Percentiles rank a stretch among this genome's conserved stretches.
Evolutionary conservation across 2,888 invertebrate genomes (phyloP).

Genomic region (Yponomeuta cagnagella): DNA sequence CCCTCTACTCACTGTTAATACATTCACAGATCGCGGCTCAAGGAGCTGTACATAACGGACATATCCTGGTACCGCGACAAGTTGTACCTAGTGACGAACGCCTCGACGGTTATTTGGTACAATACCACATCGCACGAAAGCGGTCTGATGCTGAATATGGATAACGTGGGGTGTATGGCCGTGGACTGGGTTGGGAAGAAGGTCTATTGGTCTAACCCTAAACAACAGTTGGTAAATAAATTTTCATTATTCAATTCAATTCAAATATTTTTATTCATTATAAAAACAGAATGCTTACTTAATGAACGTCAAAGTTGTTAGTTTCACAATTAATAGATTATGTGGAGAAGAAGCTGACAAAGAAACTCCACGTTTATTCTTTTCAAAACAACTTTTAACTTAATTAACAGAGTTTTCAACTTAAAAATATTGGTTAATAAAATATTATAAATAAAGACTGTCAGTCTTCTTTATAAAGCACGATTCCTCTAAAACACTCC

Average conservation of each 20-base stretch:
- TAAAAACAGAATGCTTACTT: no score
- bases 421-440: not conserved
- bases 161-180: conserved; percentile 85
- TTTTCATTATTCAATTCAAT: not conserved
- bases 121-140: conserved; percentile 78
- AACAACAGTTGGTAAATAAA: conserved; percentile 84
- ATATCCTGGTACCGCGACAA: conserved; percentile 86
- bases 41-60: conserved; percentile 79
- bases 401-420: no score
- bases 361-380: no score
- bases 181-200: conserved; percentile 94
- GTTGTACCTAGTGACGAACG: conserved; percentile 84
- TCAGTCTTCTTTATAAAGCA: no score
- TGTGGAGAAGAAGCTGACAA: no score
- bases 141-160: conserved; percentile 78
- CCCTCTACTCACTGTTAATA: not conserved
- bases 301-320: no score
- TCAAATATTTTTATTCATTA: no score
- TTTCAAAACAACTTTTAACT: no score
- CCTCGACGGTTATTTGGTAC: conserved; percentile 82
- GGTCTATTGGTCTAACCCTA: conserved; percentile 93
- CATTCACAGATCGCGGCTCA: conserved; percentile 57
- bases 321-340: no score
- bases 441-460: not conserved
- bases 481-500: no score